phyloP scores from a whole-genome alignment of 1,140 invertebrate genomes.

The Periplaneta americana region DNA sequence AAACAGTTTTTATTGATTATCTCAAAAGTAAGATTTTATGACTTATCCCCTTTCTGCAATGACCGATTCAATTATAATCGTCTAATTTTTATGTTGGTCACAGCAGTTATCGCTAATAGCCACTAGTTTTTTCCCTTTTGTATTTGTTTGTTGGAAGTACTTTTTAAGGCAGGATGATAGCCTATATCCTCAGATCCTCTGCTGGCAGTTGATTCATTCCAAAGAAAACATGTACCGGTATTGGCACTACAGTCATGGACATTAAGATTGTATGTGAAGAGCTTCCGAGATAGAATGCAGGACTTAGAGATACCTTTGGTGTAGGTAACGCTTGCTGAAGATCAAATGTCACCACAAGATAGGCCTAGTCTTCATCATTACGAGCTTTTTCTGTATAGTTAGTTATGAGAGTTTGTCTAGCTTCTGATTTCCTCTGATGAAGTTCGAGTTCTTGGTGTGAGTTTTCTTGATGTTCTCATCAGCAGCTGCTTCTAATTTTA shows the following conservation, averaged over 20 bases:
- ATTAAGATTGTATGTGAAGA: slow-evolving; percentile 7
- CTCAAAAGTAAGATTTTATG: too few species aligned
- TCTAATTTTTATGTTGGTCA: slow-evolving; percentile 13
- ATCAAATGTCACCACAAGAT: slow-evolving; percentile 6
- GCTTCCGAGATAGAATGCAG: slow-evolving; percentile 1
- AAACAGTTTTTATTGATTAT: too few species aligned
- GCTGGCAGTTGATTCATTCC: not conserved
- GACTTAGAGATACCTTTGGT: slow-evolving; percentile 4
- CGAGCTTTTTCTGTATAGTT: not conserved
- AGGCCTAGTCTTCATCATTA: too few species aligned
- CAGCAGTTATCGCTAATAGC: slow-evolving; percentile 4
- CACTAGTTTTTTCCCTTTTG: not conserved
- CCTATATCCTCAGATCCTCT: slow-evolving; percentile 11
- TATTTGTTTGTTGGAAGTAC: slow-evolving; percentile 1
- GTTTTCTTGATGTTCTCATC: not conserved
- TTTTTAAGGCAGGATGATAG: slow-evolving; percentile 1
- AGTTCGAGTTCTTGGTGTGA: not conserved
- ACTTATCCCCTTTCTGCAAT: too few species aligned
- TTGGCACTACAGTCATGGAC: slow-evolving; percentile 1
- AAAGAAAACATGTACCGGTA: not conserved
- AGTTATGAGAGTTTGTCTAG: not conserved
- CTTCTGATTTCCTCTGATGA: not conserved
- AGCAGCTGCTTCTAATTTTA: not conserved
- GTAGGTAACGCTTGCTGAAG: slow-evolving; percentile 8
- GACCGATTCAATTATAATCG: too few species aligned